Percentiles rank a stretch among this genome's conserved stretches.
phyloP scores from a whole-genome alignment of 2,113 vertebrate species.

The Sceloporus tristichus region DNA sequence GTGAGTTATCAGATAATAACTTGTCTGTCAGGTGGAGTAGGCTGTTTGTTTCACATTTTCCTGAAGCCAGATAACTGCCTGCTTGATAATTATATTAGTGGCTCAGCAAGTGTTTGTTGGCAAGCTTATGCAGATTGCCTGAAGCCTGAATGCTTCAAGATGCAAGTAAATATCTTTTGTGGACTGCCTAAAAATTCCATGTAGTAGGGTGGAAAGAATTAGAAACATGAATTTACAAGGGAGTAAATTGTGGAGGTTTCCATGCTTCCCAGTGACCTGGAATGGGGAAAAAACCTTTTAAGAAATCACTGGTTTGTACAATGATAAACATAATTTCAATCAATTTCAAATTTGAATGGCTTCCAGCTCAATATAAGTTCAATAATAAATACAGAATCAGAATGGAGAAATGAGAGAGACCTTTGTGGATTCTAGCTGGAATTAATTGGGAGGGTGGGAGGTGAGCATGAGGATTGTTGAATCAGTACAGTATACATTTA shows the following conservation, averaged over 20 bases:
- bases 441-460: background rate
- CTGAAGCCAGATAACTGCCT: background rate
- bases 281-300: too few species aligned
- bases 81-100: background rate
- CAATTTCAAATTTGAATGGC: background rate
- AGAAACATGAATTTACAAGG: too few species aligned
- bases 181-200: background rate
- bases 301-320: too few species aligned
- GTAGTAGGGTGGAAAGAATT: background rate
- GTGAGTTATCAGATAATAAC: constrained; percentile 77
- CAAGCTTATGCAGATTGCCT: background rate
- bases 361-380: background rate
- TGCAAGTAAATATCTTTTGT: background rate
- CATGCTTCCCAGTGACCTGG: background rate
- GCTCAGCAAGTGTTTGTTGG: background rate
- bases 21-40: background rate
- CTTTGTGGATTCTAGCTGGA: background rate
- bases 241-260: background rate
- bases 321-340: too few species aligned
- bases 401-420: background rate
- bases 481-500: background rate
- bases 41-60: background rate
- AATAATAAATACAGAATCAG: too few species aligned
- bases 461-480: background rate
- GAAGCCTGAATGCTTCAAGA: background rate